Evolutionary conservation across 2,797 vertebrate species (phyloP), one percentile per base, ranked within the genome.

Genomic region (Lepus oiostolus): DNA sequence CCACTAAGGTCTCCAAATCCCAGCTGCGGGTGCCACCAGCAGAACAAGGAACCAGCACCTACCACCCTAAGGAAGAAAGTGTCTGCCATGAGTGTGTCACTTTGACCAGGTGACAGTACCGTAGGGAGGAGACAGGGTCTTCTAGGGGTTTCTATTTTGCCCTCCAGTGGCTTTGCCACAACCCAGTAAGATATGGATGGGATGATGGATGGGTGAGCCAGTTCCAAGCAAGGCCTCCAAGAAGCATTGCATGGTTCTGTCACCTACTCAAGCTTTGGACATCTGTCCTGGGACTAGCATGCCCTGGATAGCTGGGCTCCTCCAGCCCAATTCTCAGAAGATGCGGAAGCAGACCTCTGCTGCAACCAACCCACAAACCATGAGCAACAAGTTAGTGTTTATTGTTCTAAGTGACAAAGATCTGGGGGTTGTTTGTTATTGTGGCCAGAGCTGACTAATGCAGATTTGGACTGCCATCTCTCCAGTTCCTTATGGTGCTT

Each of bases 71-170:
- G 63, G 71, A 86, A 74, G 95, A 90, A 83, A 65, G 65, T 35
- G 0, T 26, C 67, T 4, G 2, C n/a, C 21, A 0, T 4, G 42
- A 4, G 11, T 21, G 63, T 7, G 5, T 1, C 7, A 14, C 67
- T 72, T 80, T 54, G 3, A 13, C 35, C 17, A 72, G 26, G 58
- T 10, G 38, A 11, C 75, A 17, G 19, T 1, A 16, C 70, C 68
- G 22, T 38, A 60, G 38, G 2, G 54, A 80, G 38, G 35, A 67
- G 30, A 24, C 2, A 62, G 50, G 7, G 58, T 22, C 35, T 28
- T 50, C 0, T 8, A 24, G 5, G 1, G 0, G 13, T 16, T 85
- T 63, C 35, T 79, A 42, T 35, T 26, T 74, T 58, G 62, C 8
- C 47, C 3, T 58, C 35, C 30, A n/a, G 0, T 79, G 62, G 32